Evolutionary conservation across 1,140 invertebrate genomes (phyloP).

Genomic region (Drosophila nannoptera): DNA sequence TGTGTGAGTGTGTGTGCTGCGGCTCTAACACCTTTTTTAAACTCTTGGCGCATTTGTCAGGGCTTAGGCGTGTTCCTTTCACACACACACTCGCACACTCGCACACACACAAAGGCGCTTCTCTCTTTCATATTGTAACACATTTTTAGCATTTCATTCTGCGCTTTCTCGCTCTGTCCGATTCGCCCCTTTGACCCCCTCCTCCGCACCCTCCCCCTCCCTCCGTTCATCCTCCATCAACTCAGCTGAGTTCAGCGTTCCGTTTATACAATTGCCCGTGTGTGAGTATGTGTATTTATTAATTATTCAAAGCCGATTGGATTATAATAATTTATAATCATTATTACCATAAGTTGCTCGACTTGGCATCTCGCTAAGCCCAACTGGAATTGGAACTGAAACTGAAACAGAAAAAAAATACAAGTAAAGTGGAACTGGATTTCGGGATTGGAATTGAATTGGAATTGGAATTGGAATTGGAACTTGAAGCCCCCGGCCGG

Average conservation of each 20-base stretch:
- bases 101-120: conserved; percentile 30
- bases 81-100: conserved; percentile 12
- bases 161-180: conserved; percentile 52
- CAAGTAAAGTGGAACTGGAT: conserved; percentile 17
- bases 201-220: background rate
- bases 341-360: conserved; percentile 71
- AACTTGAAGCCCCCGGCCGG: background rate
- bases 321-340: conserved; percentile 80
- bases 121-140: conserved; percentile 55
- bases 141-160: conserved; percentile 72
- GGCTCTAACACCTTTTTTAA: conserved; percentile 49
- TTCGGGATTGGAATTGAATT: conserved; percentile 17
- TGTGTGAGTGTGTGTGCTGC: too few relatives aligned
- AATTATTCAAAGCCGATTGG: conserved; percentile 80
- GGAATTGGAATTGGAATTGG: conserved; percentile 8
- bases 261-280: conserved; percentile 30
- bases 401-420: conserved; percentile 15
- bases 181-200: background rate
- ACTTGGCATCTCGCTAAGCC: conserved; percentile 27
- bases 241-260: conserved; percentile 49
- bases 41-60: conserved; percentile 63
- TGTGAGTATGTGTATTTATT: conserved; percentile 65
- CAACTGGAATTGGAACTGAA: conserved; percentile 9
- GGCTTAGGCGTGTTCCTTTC: conserved; percentile 59
- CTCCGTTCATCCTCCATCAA: background rate